Base-by-base conservation (phyloP, 1,140 invertebrate species). In the Trichoplusia ni region DNA sequence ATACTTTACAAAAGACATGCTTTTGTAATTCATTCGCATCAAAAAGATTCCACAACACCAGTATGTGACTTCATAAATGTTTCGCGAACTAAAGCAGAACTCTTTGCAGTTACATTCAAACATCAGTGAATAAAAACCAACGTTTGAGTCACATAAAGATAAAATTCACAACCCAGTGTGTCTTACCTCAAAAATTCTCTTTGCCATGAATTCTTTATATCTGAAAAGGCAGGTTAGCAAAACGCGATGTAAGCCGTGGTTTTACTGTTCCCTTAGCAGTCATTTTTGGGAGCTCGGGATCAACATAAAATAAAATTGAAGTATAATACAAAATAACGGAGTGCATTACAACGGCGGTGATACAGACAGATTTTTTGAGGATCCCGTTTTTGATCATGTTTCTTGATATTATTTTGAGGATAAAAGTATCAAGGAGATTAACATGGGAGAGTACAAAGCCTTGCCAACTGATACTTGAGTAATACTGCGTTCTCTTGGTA, bases 271-370 rank as follows among this genome's bases (percentile, higher is more conserved):
- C 82, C 82, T 77, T 53, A 79, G 70, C 72, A 77, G 74, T 75
- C 76, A 74, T 86, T 79, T 66, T 64, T 75, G 65, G 73, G 70
- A 78, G 71, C 71, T 64, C 18, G 51, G 77, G 81, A 86, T 81
- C 73, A 78, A 76, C 77, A 77, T 86, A 81, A 83, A 82, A 86
- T 84, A 80, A 86, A 84, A 83, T 82, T 79, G 77, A 82, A 82
- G 76, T 70, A 76, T 78, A 80, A 73, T 68, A 76, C 66, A 42
- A 67, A 62, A 67, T 69, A 71, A 65, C 38, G 42, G 47, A 62
- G 46, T 66, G 46, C 42, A 64, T 58, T 64, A 54, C 60, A 11
- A 11, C 13, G 18, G 16, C 13, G 18, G 2, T 49, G 14, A 38
- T 37, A 8, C 21, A 38, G 8, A 58, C 8, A 58, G 53, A 58